These are phyloP conservation scores for Tachystola acroxantha DNA, from an alignment of 2,888 invertebrate species.

Conservation along the genomic window DNA sequence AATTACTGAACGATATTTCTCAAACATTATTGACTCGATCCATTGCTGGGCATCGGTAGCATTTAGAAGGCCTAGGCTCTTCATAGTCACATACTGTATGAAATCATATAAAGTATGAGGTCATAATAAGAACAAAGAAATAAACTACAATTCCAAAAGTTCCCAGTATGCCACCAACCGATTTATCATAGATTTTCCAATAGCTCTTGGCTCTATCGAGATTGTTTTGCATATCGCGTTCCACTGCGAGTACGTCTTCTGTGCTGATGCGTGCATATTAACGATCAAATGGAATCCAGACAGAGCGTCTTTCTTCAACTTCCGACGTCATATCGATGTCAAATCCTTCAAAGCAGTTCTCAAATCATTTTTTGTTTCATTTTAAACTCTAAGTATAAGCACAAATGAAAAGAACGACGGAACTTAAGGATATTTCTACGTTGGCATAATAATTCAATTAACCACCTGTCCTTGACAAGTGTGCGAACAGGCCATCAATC, in stretches of 20 bases:
- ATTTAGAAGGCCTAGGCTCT: too few species aligned
- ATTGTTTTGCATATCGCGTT: constrained; percentile 71
- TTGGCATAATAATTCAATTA: constrained; percentile 70
- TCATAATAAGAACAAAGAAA: too few species aligned
- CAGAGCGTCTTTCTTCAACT: constrained; percentile 35
- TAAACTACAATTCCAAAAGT: too few species aligned
- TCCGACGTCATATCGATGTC: constrained; percentile 39
- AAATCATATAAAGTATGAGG: too few species aligned
- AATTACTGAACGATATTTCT: too few species aligned
- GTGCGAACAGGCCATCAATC: constrained; percentile 63
- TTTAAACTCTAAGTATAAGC: constrained; percentile 36
- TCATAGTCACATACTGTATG: too few species aligned
- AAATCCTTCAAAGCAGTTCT: constrained; percentile 22
- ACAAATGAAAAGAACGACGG: constrained; percentile 33
- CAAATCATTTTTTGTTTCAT: constrained; percentile 23
- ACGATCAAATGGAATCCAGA: constrained; percentile 62
- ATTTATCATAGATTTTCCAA: constrained; percentile 29
- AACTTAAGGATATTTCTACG: constrained; percentile 34
- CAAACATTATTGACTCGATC: too few species aligned
- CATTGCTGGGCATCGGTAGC: too few species aligned
- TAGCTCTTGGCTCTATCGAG: constrained; percentile 54
- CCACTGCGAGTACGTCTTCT: too few species aligned
- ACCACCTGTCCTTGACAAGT: constrained; percentile 43
- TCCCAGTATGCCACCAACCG: constrained; percentile 13
- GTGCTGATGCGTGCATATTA: constrained; percentile 61